Conservation (phyloP, 1,140 invertebrate genomes). For the Drosophila pandora region DNA sequence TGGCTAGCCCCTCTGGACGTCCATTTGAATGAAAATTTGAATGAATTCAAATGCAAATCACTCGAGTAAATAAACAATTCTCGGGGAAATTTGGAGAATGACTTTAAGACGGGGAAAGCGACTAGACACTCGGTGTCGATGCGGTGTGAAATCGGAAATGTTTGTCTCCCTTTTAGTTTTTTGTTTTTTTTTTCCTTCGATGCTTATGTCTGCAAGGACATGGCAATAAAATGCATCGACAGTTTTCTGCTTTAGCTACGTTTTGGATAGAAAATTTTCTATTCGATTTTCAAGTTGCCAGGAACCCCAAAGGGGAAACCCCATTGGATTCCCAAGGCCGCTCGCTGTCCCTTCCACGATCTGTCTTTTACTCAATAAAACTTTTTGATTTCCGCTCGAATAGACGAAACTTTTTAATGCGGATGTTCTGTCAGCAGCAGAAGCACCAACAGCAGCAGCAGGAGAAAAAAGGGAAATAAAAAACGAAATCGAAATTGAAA, state of each 20-base stretch:
- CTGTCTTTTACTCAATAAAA: conserved; percentile 75
- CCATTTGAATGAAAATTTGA: conserved; percentile 41
- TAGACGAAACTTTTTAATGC: conserved; percentile 77
- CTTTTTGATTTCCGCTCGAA: conserved; percentile 79
- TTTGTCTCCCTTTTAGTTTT: conserved; percentile 28
- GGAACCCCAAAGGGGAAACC: not conserved
- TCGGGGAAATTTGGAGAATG: conserved; percentile 29
- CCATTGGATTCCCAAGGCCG: not conserved
- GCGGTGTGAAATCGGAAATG: conserved; percentile 75
- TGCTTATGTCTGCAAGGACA: conserved; percentile 46
- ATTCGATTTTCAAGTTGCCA: not conserved
- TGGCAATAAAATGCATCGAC: conserved; percentile 72
- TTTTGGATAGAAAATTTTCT: not conserved
- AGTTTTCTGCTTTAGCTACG: conserved; percentile 44
- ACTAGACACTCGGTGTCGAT: not conserved
- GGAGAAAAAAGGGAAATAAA: conserved; percentile 18
- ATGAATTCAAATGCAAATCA: conserved; percentile 76
- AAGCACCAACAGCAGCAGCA: conserved; percentile 11
- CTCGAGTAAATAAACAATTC: conserved; percentile 60
- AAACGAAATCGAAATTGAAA: conserved; percentile 40
- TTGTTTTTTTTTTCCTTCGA: conserved; percentile 1
- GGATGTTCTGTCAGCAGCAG: conserved; percentile 59
- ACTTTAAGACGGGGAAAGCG: conserved; percentile 38
- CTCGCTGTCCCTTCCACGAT: conserved; percentile 11
- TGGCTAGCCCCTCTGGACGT: not conserved